phyloP scores from a whole-genome alignment of 2,113 vertebrate genomes.

The Vulpes lagopus region DNA sequence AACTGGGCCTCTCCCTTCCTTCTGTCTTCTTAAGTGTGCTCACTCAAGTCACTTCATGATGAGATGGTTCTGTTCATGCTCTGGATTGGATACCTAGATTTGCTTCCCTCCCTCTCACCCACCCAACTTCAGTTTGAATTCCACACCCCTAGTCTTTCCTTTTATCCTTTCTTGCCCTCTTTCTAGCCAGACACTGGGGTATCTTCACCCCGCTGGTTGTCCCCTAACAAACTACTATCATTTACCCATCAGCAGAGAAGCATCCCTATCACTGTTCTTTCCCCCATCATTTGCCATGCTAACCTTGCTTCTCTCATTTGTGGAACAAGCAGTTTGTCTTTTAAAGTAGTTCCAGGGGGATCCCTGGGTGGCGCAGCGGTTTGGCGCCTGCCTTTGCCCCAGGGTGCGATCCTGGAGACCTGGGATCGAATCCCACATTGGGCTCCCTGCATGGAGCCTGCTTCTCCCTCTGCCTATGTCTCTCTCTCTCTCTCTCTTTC shows the following conservation, averaged over 20 bases:
- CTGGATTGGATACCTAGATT: neutral
- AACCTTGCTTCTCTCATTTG: neutral
- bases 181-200: neutral
- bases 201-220: neutral
- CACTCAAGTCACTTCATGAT: fast-evolving
- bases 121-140: neutral
- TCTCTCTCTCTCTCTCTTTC: no score
- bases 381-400: no score
- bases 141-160: neutral
- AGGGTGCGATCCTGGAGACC: no score
- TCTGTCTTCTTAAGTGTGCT: neutral
- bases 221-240: neutral
- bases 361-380: no score
- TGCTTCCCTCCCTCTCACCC: neutral
- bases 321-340: neutral
- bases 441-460: no score
- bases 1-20: neutral
- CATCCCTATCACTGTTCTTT: neutral
- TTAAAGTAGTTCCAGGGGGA: no score
- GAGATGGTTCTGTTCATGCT: neutral
- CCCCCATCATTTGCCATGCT: neutral
- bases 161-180: neutral
- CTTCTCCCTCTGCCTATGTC: no score
- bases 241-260: neutral
- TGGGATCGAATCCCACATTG: no score